Evolutionary conservation across 2,113 vertebrate species (phyloP).

Genomic region (Noctilio leporinus): DNA sequence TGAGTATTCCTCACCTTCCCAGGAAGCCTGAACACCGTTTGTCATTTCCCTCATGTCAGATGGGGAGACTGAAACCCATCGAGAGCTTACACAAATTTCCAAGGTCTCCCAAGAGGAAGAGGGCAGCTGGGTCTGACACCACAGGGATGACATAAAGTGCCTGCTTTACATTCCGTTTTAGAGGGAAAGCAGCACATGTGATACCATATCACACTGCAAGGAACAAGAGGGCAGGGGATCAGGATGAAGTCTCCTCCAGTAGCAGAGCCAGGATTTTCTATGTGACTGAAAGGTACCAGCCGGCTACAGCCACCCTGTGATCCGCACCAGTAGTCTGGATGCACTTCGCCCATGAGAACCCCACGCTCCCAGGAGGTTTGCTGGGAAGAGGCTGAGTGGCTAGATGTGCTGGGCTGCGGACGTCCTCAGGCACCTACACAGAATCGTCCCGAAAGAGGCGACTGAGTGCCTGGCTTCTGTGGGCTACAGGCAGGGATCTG

Average conservation of each 20-base stretch:
- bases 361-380: not conserved
- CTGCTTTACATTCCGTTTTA: not conserved
- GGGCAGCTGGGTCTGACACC: not conserved
- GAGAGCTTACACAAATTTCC: no score
- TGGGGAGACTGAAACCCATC: fast-evolving
- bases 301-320: fast-evolving
- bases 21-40: no score
- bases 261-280: not conserved
- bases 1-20: no score
- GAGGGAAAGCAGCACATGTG: not conserved
- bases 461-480: fast-evolving
- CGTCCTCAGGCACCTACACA: fast-evolving
- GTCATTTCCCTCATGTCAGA: not conserved
- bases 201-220: fast-evolving
- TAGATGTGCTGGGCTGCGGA: no score
- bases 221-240: not conserved
- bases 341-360: fast-evolving
- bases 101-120: not conserved
- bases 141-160: fast-evolving
- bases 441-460: fast-evolving
- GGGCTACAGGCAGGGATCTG: not conserved
- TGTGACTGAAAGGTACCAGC: fast-evolving
- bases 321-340: fast-evolving
- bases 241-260: fast-evolving
- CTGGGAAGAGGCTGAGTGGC: not conserved